Evolutionary conservation across 2,888 invertebrate genomes (phyloP).

Genomic region (Lepidochitona cinerea): DNA sequence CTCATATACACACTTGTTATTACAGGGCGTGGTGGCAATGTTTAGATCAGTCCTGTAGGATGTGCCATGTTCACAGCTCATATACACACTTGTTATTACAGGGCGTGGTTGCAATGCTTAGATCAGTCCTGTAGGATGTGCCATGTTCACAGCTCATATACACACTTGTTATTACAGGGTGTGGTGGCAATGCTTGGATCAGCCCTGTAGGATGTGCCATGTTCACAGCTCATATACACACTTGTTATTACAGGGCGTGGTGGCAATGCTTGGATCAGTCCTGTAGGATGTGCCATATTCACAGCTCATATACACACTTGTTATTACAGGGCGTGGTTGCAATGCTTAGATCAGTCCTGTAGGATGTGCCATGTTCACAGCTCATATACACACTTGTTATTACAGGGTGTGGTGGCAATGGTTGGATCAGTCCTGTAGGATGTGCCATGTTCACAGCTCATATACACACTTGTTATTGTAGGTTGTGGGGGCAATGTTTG

Average conservation of each 20-base stretch:
- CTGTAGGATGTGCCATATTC: constrained; percentile 91
- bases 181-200: constrained; percentile 88
- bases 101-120: constrained; percentile 85
- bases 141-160: constrained; percentile 80
- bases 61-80: constrained; percentile 93
- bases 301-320: constrained; percentile 71
- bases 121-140: constrained; percentile 92
- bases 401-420: no score
- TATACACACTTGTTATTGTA: no score
- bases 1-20: background rate
- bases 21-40: constrained; percentile 81
- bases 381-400: no score
- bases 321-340: constrained; percentile 77
- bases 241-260: no score
- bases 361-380: constrained; percentile 91
- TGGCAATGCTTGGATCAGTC: constrained; percentile 90
- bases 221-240: constrained; percentile 89
- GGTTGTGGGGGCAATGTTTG: no score
- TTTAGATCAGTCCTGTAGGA: constrained; percentile 92
- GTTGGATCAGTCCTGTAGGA: no score
- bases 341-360: constrained; percentile 91
- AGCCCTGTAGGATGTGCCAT: constrained; percentile 92
- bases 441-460: no score
- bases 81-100: no score
- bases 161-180: constrained; percentile 72